Evolutionary conservation across 2,797 vertebrate genomes (phyloP).

Genomic region (Coluber constrictor): DNA sequence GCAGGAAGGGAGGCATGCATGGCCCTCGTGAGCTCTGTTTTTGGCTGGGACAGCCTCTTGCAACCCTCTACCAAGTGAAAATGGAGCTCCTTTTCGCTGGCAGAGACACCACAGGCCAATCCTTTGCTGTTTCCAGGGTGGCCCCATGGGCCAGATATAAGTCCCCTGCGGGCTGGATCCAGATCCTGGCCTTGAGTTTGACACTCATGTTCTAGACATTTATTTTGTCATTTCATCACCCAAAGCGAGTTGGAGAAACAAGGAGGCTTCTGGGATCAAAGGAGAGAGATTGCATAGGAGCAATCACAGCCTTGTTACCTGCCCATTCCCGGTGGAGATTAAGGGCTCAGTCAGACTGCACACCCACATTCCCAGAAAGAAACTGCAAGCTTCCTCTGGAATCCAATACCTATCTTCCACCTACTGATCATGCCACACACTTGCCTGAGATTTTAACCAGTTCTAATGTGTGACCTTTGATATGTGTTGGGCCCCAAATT

Average conservation of each 20-base stretch:
- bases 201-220: background rate
- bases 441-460: background rate
- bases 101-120: too few relatives aligned
- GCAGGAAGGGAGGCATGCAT: too few relatives aligned
- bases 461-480: background rate
- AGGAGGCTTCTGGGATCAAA: background rate
- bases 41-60: too few relatives aligned
- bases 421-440: background rate
- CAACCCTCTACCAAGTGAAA: too few relatives aligned
- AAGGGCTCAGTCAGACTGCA: background rate
- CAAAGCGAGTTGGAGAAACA: background rate
- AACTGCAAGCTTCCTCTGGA: background rate
- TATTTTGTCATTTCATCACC: background rate
- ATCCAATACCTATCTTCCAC: background rate
- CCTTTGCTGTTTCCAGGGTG: too few relatives aligned
- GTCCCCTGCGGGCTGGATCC: too few relatives aligned
- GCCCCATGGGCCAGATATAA: too few relatives aligned
- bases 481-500: background rate
- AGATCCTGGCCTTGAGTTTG: too few relatives aligned
- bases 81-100: too few relatives aligned
- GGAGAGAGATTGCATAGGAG: background rate
- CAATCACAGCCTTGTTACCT: background rate
- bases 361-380: background rate
- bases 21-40: too few relatives aligned
- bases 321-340: background rate